Conservation (phyloP, 1,140 invertebrate genomes). For the Procambarus virginalis region DNA sequence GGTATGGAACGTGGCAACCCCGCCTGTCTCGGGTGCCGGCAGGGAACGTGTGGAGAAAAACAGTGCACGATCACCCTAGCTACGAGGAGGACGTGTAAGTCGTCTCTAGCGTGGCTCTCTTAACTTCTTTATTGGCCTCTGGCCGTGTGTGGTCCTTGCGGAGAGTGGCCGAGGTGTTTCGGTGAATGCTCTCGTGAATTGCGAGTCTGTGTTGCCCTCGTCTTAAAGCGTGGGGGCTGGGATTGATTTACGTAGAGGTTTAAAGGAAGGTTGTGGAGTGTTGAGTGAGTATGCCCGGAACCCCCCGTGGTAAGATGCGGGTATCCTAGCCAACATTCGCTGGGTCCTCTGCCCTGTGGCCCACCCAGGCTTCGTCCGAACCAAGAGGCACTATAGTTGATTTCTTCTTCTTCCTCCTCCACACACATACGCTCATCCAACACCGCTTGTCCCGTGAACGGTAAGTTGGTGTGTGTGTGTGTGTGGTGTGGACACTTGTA, state of each 20-base stretch:
- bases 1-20: conserved; percentile 15
- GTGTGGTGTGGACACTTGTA: background rate
- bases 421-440: background rate
- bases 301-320: conserved; percentile 31
- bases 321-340: conserved; percentile 25
- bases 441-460: background rate
- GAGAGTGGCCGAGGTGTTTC: conserved; percentile 7
- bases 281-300: conserved; percentile 32
- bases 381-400: background rate
- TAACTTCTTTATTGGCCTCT: conserved; percentile 8
- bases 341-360: conserved; percentile 20
- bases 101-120: background rate
- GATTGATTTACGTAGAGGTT: conserved; percentile 7
- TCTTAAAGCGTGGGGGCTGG: background rate
- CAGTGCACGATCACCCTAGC: conserved; percentile 39
- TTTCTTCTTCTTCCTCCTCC: background rate
- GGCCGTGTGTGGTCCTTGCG: background rate
- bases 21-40: conserved; percentile 22
- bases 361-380: conserved; percentile 8
- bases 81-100: conserved; percentile 19
- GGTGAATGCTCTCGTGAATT: conserved; percentile 3
- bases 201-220: background rate
- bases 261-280: conserved; percentile 14
- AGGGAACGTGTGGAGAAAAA: conserved; percentile 41
- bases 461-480: background rate